Base-by-base conservation (phyloP, 2,888 invertebrate genomes). In the Chaetogeoica ovagalla region DNA sequence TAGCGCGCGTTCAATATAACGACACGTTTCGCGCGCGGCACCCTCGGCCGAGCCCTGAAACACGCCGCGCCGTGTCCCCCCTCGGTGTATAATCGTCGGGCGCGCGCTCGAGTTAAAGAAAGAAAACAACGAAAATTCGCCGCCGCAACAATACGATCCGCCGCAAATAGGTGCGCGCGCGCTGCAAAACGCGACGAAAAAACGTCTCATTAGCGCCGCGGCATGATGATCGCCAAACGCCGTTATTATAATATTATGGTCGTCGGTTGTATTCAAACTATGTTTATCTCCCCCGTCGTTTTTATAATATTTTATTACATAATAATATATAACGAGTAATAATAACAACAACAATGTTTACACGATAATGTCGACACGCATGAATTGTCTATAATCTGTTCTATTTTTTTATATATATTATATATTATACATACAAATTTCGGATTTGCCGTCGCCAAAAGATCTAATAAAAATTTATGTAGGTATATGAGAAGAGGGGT, bases 161-260 rank as follows among this genome's bases (percentile, higher is more conserved):
- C 39, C 39, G 39, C 39, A 39, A n/a, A n/a, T n/a, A 30, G 30
- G 4, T 6, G 7, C 8, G 43, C 4, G 2, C 43, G 43, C 74
- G 19, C 66, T 57, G 57, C 66, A 57, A 66, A 66, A 23, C 66
- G 43, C 75, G 55, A 30, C 75, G 66, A 66, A 57, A n/a, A 75
- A 75, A 57, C 66, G 66, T 75, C 77, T 79, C 77, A 70, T 79
- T 79, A 79, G 77, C 70, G 30, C 30, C n/a, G n/a, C n/a, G n/a
- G n/a, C n/a, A n/a, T n/a, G 77, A 55, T 70, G 62, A 79, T 79
- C 21, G 21, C 62, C n/a, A n/a, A n/a, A n/a, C n/a, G 2, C 19
- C 70, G 70, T 77, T 59, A 70, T 79, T 57, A 30, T 76, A 66
- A 48, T 69, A 66, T 66, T 11, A 30, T 30, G 4, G 4, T 30